phyloP scores from a whole-genome alignment of 2,888 invertebrate species.

The Priocnemis perturbator region DNA sequence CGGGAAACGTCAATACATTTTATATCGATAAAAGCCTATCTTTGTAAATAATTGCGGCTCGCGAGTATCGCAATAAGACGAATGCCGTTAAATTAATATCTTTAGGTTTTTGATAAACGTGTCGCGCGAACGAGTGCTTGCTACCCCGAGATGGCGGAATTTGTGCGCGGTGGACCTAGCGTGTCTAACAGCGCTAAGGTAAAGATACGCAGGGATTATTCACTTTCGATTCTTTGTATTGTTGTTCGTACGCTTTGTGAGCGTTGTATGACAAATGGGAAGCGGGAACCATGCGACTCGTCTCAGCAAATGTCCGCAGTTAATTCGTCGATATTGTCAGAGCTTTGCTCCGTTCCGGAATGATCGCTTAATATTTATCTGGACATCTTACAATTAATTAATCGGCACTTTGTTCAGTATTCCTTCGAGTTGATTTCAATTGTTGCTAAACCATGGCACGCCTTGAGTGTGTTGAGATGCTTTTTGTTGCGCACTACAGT shows the following conservation, averaged over 20 bases:
- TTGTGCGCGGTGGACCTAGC: constrained; percentile 76
- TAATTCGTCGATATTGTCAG: no score
- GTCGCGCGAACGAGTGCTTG: constrained; percentile 46
- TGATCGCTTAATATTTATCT: no score
- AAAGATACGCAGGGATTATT: constrained; percentile 49
- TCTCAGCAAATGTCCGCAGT: no score
- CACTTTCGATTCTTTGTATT: constrained; percentile 11
- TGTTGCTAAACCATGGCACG: no score
- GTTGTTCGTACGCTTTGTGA: not conserved
- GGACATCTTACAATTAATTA: no score
- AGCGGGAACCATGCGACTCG: no score
- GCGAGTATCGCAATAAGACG: constrained; percentile 34
- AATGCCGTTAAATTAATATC: constrained; percentile 46
- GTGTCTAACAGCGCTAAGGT: constrained; percentile 75
- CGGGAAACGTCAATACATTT: constrained; percentile 73
- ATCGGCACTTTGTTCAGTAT: no score
- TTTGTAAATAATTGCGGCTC: constrained; percentile 59
- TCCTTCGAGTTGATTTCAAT: no score
- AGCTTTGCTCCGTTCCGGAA: no score
- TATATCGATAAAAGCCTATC: constrained; percentile 59
- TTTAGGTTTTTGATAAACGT: constrained; percentile 41
- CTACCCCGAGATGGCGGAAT: constrained; percentile 75
- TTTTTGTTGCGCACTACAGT: no score
- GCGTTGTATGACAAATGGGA: no score
- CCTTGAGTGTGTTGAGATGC: no score